Conservation (phyloP, 37 sponge, comb jelly and placozoan genomes). For the Crambe crambe region DNA sequence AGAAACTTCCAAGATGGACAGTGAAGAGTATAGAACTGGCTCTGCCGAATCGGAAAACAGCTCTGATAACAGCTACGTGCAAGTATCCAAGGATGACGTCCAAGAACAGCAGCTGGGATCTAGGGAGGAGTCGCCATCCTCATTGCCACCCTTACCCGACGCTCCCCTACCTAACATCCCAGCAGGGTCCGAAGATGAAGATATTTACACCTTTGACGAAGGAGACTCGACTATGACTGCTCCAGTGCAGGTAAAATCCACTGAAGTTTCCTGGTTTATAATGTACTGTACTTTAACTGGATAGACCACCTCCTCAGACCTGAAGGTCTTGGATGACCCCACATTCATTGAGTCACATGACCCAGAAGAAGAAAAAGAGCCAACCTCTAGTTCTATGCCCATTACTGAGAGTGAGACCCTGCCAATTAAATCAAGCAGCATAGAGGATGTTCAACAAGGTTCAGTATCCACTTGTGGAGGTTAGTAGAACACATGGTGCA, state of each 20-base stretch:
- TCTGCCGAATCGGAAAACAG: conserved; percentile 47
- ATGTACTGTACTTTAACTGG: too few species aligned
- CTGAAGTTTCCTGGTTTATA: neutral
- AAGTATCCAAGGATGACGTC: conserved; percentile 36
- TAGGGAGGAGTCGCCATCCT: neutral
- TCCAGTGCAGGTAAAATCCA: neutral
- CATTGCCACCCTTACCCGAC: neutral
- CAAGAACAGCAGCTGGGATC: neutral
- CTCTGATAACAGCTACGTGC: conserved; percentile 48
- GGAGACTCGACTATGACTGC: neutral
- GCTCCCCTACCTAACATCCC: conserved; percentile 3
- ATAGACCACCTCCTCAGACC: too few species aligned
- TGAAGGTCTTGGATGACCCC: too few species aligned
- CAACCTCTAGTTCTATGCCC: neutral
- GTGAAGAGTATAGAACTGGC: conserved; percentile 18
- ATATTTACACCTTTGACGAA: neutral
- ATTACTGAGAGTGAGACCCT: neutral
- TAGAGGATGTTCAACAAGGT: neutral
- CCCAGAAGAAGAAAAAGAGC: neutral
- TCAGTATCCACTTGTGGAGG: neutral
- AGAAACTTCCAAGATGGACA: neutral
- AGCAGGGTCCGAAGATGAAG: conserved; percentile 11
- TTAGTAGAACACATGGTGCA: neutral
- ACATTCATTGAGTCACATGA: conserved; percentile 14
- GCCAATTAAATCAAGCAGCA: neutral